phyloP scores from a whole-genome alignment of 1,140 invertebrate genomes.

The Metaphire vulgaris region DNA sequence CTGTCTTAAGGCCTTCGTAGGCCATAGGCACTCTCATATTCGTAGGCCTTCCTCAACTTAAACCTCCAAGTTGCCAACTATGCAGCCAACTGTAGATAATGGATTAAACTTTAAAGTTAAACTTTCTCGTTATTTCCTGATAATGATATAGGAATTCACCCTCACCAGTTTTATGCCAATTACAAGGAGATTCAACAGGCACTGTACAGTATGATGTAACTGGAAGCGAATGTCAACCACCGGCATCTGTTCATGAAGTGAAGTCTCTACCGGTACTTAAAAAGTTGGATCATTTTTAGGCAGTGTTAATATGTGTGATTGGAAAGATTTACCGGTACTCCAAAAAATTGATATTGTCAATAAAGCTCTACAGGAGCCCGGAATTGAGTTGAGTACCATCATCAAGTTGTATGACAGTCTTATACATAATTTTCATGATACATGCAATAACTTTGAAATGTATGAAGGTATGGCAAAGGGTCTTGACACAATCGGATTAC shows the following conservation, averaged over 20 bases:
- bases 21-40: background rate
- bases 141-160: background rate
- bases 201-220: background rate
- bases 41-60: no score
- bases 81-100: background rate
- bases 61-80: no score
- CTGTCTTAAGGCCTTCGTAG: background rate
- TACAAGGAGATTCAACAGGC: background rate
- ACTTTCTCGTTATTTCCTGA: background rate
- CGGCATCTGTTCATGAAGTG: constrained; percentile 7
- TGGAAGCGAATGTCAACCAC: constrained; percentile 13
- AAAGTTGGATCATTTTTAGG: background rate
- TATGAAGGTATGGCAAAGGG: constrained; percentile 18
- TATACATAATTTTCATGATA: background rate
- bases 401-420: constrained; percentile 17
- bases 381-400: constrained; percentile 8
- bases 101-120: background rate
- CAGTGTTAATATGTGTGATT: constrained; percentile 11
- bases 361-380: constrained; percentile 9
- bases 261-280: background rate
- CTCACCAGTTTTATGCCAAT: constrained; percentile 2
- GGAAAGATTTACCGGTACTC: constrained; percentile 7
- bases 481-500: constrained; percentile 21
- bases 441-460: background rate
- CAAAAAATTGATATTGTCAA: constrained; percentile 12